phyloP scores from a whole-genome alignment of 1,140 invertebrate species.

The Diplogasteroides magnus region DNA sequence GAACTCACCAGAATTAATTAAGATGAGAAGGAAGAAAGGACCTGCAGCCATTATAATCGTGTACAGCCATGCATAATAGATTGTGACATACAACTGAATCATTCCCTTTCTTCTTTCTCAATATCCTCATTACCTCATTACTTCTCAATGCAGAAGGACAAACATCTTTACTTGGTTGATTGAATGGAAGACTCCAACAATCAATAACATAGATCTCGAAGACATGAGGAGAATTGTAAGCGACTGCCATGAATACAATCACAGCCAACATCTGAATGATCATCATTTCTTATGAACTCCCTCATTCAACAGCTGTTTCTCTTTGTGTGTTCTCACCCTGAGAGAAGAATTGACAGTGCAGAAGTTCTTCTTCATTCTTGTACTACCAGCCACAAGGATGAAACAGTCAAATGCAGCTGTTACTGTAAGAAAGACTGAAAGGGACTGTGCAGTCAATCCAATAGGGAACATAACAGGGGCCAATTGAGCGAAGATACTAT shows the following conservation, averaged over 20 bases:
- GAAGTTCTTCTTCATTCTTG: constrained; percentile 31
- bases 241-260: constrained; percentile 32
- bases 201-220: constrained; percentile 46
- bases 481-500: not conserved
- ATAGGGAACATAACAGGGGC: not conserved
- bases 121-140: constrained; percentile 18
- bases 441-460: constrained; percentile 40
- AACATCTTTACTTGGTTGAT: constrained; percentile 36
- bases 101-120: not conserved
- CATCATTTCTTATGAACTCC: not conserved
- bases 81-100: constrained; percentile 33
- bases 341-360: constrained; percentile 34
- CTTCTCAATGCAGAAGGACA: constrained; percentile 41
- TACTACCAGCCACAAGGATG: constrained; percentile 32
- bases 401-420: constrained; percentile 42
- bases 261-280: constrained; percentile 31
- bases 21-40: constrained; percentile 38
- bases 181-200: constrained; percentile 41
- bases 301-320: not conserved
- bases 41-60: constrained; percentile 47
- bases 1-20: constrained; percentile 29
- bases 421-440: constrained; percentile 42
- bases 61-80: constrained; percentile 46
- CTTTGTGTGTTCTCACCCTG: constrained; percentile 15
- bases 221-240: constrained; percentile 43